Conservation (phyloP, 2,797 vertebrate species). For the Amniataba percoides region DNA sequence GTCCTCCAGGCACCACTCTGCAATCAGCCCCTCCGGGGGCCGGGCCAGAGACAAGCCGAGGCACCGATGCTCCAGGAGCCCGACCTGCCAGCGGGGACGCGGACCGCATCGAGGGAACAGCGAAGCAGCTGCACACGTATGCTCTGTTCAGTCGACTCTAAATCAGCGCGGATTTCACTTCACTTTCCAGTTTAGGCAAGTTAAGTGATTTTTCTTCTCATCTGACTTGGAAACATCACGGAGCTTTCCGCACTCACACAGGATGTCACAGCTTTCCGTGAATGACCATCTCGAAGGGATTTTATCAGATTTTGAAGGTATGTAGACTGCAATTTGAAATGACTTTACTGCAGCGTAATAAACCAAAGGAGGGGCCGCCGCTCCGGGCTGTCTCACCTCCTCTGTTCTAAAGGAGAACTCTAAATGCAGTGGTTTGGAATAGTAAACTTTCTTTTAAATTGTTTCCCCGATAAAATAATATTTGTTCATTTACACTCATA, state of each 20-base stretch:
- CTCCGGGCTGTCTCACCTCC: neutral
- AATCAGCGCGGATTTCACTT: neutral
- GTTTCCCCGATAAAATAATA: neutral
- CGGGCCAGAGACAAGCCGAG: conserved; percentile 10
- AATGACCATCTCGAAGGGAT: conserved; percentile 92
- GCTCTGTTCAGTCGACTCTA: neutral
- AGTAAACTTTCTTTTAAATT: neutral
- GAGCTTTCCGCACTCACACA: conserved; percentile 39
- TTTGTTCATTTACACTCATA: neutral
- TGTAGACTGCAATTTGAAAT: conserved; percentile 42
- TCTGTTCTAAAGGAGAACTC: neutral
- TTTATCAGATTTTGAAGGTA: conserved; percentile 93
- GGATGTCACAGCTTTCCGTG: conserved; percentile 89
- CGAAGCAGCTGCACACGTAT: neutral
- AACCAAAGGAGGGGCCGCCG: neutral
- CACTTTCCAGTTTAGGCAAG: neutral
- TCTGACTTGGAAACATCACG: conserved; percentile 7
- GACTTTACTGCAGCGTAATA: conserved; percentile 27
- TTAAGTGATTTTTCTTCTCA: neutral
- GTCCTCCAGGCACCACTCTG: conserved; percentile 4
- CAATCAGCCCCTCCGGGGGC: conserved; percentile 22
- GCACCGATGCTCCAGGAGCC: neutral
- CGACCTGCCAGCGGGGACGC: neutral
- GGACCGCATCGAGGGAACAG: neutral
- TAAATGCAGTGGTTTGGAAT: no score